Conservation (phyloP, 2,113 vertebrate species). For the Phyllostomus discolor region DNA sequence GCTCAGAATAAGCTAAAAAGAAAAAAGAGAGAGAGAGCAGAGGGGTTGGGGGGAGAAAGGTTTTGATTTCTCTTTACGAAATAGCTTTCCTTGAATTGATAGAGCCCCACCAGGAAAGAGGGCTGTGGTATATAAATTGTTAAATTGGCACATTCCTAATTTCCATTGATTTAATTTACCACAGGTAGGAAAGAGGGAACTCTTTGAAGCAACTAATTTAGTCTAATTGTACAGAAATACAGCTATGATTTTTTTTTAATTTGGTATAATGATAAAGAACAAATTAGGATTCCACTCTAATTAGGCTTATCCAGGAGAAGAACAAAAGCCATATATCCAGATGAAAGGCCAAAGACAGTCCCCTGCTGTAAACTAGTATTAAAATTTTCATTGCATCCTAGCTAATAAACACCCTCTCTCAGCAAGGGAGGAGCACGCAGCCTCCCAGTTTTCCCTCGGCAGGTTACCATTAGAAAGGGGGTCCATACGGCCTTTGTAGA, state of each 20-base stretch:
- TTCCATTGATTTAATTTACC: neutral
- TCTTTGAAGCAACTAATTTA: neutral
- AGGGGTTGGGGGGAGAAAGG: neutral
- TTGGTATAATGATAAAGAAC: neutral
- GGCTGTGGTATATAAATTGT: neutral
- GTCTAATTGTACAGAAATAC: neutral
- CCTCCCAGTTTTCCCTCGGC: neutral
- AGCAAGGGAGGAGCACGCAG: neutral
- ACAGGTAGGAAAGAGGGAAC: neutral
- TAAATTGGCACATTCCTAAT: neutral
- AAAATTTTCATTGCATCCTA: conserved; percentile 25
- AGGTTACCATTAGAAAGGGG: neutral
- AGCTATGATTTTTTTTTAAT: neutral
- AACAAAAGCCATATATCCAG: neutral
- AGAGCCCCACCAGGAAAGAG: neutral
- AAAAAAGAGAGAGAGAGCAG: neutral
- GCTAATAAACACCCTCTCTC: conserved; percentile 36
- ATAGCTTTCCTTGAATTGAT: neutral
- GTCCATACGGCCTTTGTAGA: neutral
- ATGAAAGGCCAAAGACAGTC: neutral
- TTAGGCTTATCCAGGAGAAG: neutral
- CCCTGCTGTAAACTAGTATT: conserved; percentile 23
- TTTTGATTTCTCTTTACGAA: neutral
- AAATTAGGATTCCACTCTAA: neutral
- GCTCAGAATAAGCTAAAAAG: neutral